Evolutionary conservation across 1,140 invertebrate species (phyloP), one percentile per base, ranked within the genome.

Genomic region (Scaptomyza hsui): DNA sequence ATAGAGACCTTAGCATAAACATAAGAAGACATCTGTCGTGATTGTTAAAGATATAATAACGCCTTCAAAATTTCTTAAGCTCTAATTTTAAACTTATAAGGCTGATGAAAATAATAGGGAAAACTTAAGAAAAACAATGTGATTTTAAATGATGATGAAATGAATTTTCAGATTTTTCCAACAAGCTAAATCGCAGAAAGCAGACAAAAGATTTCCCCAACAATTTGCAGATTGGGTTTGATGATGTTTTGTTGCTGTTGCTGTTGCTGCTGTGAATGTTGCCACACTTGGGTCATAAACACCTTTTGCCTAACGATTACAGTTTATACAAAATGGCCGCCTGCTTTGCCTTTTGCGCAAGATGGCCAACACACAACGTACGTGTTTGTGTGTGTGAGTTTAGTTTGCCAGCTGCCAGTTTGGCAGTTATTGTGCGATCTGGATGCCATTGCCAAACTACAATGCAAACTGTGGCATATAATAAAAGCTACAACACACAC

Each of bases 391-490:
- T n/a, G n/a, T n/a, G n/a, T n/a, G n/a, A 4, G 45, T 45, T 69
- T 69, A 13, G 26, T 56, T 55, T 39, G 65, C 9, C 63, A 67
- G 63, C 53, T 63, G 59, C 21, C 49, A 52, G 49, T 44, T 29
- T 29, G 26, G 5, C 26, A 29, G 26, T 29, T 15, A 47, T 56
- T 15, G 51, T 44, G 35, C 29, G 49, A 53, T 24, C 21, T 53
- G 60, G 56, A 42, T 85, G 80, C 68, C 81, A 85, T 85, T 85
- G 81, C 81, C 81, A 85, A 85, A 86, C 83, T 86, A 86, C 78
- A 67, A 85, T 80, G 77, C 81, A 57, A 86, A 86, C 81, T 71
- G 69, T 62, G 72, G 67, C 76, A 75, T 59, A 72, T 47, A 53
- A 63, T 78, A 72, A 70, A 71, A 65, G 69, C 52, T 44, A 51